phyloP scores from a whole-genome alignment of 2,797 vertebrate genomes.

The Allobates femoralis region DNA sequence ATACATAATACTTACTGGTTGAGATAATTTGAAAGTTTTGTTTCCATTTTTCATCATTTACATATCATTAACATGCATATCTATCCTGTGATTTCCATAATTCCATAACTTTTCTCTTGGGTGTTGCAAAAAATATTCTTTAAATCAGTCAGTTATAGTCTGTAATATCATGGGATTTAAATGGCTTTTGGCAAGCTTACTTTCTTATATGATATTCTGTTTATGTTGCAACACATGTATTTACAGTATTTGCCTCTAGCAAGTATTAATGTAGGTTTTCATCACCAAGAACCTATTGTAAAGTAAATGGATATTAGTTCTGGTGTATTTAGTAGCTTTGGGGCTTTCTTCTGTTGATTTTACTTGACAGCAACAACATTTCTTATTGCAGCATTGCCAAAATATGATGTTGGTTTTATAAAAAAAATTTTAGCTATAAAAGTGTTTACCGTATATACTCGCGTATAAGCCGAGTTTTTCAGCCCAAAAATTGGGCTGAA shows the following conservation, averaged over 20 bases:
- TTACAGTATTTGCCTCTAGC: slow-evolving; percentile 5
- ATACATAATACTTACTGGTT: no score
- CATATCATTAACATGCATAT: no score
- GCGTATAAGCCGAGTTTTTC: no score
- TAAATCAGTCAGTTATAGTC: background rate
- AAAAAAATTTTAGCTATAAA: background rate
- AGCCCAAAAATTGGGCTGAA: no score
- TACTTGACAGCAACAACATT: slow-evolving; percentile 3
- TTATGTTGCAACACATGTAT: slow-evolving; percentile 15
- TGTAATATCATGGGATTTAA: background rate
- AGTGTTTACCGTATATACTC: no score
- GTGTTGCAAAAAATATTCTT: no score
- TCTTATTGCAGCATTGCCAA: background rate
- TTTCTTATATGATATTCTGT: slow-evolving; percentile 21
- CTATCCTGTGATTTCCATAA: no score
- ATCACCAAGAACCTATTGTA: background rate
- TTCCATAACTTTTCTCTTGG: no score
- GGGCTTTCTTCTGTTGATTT: slow-evolving; percentile 17
- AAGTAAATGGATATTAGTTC: slow-evolving; percentile 15
- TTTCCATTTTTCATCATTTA: no score
- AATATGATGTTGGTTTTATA: background rate
- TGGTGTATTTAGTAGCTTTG: background rate
- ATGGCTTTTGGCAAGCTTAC: background rate
- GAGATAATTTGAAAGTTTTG: no score
- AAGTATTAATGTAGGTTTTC: background rate